phyloP scores from a whole-genome alignment of 1,140 invertebrate species.

The Agrypnia vestita region DNA sequence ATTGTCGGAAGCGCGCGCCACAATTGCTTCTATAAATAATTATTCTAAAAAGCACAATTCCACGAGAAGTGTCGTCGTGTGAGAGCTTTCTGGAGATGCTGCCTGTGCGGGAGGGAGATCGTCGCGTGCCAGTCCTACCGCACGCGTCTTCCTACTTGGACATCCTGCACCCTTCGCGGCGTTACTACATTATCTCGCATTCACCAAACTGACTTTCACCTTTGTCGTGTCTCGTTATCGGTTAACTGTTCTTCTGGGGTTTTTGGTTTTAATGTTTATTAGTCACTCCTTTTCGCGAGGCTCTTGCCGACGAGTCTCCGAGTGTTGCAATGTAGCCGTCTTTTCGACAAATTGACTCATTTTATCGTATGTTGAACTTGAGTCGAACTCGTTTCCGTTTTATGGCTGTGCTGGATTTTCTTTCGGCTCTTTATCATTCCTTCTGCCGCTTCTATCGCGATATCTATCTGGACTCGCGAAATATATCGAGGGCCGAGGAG shows the following conservation, averaged over 20 bases:
- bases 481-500: not conserved
- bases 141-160: slow-evolving; percentile 18
- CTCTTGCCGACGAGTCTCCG: not conserved
- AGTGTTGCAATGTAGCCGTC: not conserved
- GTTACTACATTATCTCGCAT: not conserved
- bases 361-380: slow-evolving; percentile 39
- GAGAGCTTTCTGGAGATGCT: slow-evolving; percentile 39
- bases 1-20: slow-evolving; percentile 43
- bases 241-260: not conserved
- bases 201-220: slow-evolving; percentile 3
- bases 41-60: slow-evolving; percentile 21
- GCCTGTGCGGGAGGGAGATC: slow-evolving; percentile 53
- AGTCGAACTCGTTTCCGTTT: not conserved
- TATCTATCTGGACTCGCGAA: not conserved
- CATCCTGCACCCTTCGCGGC: not conserved
- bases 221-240: not conserved
- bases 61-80: slow-evolving; percentile 55
- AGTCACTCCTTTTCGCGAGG: not conserved
- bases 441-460: not conserved
- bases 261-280: not conserved
- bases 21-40: slow-evolving; percentile 57
- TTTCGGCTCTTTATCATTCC: not conserved
- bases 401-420: not conserved
- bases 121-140: slow-evolving; percentile 45
- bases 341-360: slow-evolving; percentile 17